Conservation (phyloP, 2,888 invertebrate genomes). For the Nomada fabriciana region DNA sequence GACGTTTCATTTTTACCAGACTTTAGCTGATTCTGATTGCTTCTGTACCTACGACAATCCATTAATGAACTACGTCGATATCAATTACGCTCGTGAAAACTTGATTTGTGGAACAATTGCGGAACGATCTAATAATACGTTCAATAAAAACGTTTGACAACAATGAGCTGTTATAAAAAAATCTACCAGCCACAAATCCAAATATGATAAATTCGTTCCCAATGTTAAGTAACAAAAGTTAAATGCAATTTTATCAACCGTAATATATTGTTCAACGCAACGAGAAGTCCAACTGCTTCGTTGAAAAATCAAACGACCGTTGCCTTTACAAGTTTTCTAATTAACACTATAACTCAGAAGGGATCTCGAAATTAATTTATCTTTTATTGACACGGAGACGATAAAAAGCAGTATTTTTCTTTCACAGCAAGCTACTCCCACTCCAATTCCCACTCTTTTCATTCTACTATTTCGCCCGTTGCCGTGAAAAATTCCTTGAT, state of each 20-base stretch:
- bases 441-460: conserved; percentile 11
- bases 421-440: neutral
- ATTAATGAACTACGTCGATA: neutral
- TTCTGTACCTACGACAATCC: neutral
- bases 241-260: no score
- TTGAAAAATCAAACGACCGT: neutral
- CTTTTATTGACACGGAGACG: conserved; percentile 14
- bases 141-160: neutral
- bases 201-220: neutral
- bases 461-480: conserved; percentile 20
- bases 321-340: neutral
- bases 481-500: conserved; percentile 10
- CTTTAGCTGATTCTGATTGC: neutral
- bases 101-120: neutral
- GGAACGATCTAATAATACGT: neutral
- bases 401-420: neutral
- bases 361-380: neutral
- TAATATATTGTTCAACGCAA: no score
- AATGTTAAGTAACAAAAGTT: no score
- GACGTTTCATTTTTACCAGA: conserved; percentile 1
- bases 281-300: neutral
- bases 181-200: no score
- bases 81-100: neutral
- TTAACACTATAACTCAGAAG: conserved; percentile 1
- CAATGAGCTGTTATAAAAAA: no score